These are phyloP conservation scores for Coracias cyanogaster DNA, from an alignment of 2,797 vertebrate species.

Conservation along the genomic window DNA sequence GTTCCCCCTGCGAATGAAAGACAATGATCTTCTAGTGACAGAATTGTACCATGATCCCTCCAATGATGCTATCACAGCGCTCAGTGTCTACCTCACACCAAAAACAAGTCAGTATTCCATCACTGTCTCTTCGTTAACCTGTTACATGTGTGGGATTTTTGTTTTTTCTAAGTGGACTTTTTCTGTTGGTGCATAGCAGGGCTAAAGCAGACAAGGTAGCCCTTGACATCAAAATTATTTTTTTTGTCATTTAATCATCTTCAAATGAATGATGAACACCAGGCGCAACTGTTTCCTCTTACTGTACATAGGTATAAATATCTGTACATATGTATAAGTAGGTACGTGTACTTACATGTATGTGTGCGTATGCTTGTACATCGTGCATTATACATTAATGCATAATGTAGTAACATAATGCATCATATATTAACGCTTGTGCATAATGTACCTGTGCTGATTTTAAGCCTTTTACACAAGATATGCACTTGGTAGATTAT, in stretches of 20 bases:
- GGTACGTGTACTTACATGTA: not conserved
- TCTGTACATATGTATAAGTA: not conserved
- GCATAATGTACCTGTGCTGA: not conserved
- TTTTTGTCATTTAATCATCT: not conserved
- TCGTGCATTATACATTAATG: not conserved
- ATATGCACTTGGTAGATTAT: not conserved
- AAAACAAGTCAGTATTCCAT: constrained; percentile 90
- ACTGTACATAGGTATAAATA: not conserved
- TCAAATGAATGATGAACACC: not conserved
- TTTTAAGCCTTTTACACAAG: not conserved
- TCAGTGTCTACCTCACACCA: constrained; percentile 98
- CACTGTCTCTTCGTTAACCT: not conserved
- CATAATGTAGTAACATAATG: not conserved
- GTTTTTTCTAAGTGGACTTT: not conserved
- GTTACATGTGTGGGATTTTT: not conserved
- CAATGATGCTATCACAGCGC: constrained; percentile 95
- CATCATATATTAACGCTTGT: not conserved
- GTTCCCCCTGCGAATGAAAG: constrained; percentile 97
- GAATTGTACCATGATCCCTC: constrained; percentile 97
- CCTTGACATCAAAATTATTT: not conserved
- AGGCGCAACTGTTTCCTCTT: not conserved
- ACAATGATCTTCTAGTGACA: constrained; percentile 96
- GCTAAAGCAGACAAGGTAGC: not conserved
- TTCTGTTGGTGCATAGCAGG: not conserved
- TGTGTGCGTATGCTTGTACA: not conserved